Base-by-base conservation (phyloP, 2,888 invertebrate genomes). In the Cantharis flavilabris region DNA sequence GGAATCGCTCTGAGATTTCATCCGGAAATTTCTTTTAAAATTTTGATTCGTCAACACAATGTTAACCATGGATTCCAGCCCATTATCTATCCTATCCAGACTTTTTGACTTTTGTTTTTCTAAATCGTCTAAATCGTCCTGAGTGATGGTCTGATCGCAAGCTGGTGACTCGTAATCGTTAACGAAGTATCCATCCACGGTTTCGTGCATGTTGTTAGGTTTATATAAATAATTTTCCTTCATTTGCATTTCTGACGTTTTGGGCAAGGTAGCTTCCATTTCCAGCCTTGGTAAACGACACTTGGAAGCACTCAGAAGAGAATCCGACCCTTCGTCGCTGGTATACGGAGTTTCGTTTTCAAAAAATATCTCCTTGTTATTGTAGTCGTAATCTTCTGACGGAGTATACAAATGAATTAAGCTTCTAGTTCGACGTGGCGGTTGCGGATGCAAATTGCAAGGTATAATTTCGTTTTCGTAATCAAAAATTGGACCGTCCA, bases 361-460 rank as follows among this genome's bases (percentile, higher is more conserved):
- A 80, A 89, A 90, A 79, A 88, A 89, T 77, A 91, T 81, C 89
- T 91, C 86, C 89, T 91, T 86, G 87, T 91, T 86, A 90, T 92
- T 84, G 74, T 86, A 87, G 72, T 87, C 82, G 82, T 86, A 88
- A 83, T 93, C 94, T 16, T 91, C 91, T 3, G 91, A 89, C 79
- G 92, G 91, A 67, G 92, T 90, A 83, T 93, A 92, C 70, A 94
- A 88, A 87, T 94, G 94, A 3, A 93, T 91, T 71, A 95, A 87
- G 73, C 94, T 95, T 75, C 93, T 91, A 0, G 94, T 91, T 86
- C 94, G 93, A 81, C 95, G 90, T 0, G 96, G 96, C 69, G 96
- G 96, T 86, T 95, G 95, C 0, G 96, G 96, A 72, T 95, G 91
- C 75, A 96, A 90, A 86, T 94, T 94, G 0, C 92, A 92, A 0